phyloP scores from a whole-genome alignment of 1,140 invertebrate genomes.

The Penaeus chinensis region DNA sequence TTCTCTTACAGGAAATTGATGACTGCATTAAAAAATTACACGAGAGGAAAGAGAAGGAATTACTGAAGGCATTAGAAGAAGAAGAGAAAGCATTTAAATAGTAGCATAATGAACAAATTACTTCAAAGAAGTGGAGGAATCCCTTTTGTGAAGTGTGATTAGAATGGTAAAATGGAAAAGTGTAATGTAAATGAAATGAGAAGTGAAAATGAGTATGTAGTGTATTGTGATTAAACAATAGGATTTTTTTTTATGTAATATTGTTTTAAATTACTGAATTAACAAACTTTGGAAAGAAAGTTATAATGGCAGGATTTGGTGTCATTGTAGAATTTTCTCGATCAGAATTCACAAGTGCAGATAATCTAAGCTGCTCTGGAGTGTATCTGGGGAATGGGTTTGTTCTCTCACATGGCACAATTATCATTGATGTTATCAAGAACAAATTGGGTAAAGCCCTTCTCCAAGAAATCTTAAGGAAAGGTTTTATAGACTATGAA shows the following conservation, averaged over 20 bases:
- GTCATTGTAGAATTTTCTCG: slow-evolving; percentile 37
- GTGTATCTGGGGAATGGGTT: slow-evolving; percentile 36
- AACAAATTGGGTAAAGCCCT: slow-evolving; percentile 17
- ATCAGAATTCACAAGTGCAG: not conserved
- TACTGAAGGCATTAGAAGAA: slow-evolving; percentile 41
- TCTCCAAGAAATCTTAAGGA: slow-evolving; percentile 17
- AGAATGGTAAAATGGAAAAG: not conserved
- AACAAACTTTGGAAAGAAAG: not conserved
- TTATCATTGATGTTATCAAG: slow-evolving; percentile 38
- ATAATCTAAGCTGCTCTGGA: slow-evolving; percentile 46
- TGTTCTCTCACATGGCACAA: slow-evolving; percentile 42
- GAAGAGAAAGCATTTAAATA: slow-evolving; percentile 14
- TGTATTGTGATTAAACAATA: not conserved
- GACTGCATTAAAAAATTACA: slow-evolving; percentile 45
- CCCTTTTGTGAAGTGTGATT: no score
- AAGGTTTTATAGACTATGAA: not conserved
- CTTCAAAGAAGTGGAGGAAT: no score
- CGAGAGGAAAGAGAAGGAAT: slow-evolving; percentile 41
- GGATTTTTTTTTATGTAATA: not conserved
- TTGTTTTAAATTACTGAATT: no score
- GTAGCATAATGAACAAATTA: not conserved
- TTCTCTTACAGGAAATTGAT: slow-evolving; percentile 48
- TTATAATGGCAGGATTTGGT: slow-evolving; percentile 38
- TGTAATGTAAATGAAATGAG: not conserved
- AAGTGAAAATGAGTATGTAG: not conserved